Percentiles rank a stretch among this genome's conserved stretches.
phyloP scores from a whole-genome alignment of 2,113 vertebrate species.

The Salvator merianae region DNA sequence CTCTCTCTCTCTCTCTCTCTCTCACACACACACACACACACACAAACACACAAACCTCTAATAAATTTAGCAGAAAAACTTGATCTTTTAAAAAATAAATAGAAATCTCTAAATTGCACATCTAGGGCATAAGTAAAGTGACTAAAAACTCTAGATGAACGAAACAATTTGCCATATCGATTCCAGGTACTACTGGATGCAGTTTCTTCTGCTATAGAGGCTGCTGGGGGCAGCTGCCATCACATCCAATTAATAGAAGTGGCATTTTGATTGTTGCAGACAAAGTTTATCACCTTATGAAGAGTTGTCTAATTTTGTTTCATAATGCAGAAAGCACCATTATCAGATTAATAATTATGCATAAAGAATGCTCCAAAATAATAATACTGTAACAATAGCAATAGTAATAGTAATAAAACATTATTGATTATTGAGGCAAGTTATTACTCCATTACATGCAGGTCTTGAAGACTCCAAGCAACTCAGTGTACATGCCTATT shows the following conservation, averaged over 20 bases:
- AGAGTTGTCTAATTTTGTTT: neutral
- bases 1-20: no score
- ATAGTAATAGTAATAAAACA: neutral
- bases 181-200: neutral
- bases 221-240: conserved; percentile 41
- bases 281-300: neutral
- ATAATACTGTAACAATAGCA: neutral
- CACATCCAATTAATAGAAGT: conserved; percentile 33
- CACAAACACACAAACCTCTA: neutral
- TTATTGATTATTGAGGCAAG: no score
- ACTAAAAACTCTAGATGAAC: neutral
- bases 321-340: neutral
- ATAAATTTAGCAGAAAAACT: neutral
- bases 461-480: neutral
- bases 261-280: neutral
- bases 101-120: no score
- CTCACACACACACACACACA: no score
- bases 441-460: neutral
- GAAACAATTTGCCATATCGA: neutral
- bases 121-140: no score
- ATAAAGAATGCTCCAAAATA: no score
- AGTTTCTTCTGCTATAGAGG: neutral
- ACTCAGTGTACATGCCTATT: conserved; percentile 18
- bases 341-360: neutral
- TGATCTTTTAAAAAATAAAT: no score